Base-by-base conservation (phyloP, 2,797 vertebrate genomes). In the Myiothlypis chrysogaster region DNA sequence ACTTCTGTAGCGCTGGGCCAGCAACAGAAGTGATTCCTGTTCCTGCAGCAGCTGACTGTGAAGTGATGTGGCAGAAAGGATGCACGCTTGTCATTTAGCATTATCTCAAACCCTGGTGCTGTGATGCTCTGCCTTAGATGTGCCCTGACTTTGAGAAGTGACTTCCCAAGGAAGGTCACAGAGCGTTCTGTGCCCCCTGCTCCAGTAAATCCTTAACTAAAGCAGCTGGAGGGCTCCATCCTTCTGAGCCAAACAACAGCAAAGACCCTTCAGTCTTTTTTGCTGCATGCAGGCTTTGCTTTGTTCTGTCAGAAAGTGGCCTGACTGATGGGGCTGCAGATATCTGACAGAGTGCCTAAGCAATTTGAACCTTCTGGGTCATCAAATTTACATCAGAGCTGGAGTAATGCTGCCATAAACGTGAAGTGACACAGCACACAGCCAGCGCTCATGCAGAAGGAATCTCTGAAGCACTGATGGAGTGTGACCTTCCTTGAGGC, bases 401-500 rank as follows among this genome's bases (percentile, higher is more conserved):
- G 4, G 61, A 90, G 73, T 84, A 91, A 89, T 83, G 41, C 53
- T 85, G 15, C 85, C 95, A 21, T 83, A 95, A 97, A 93, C 2
- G 18, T 59, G 4, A 87, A 87, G 69, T 91, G 87, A 82, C 81
- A 81, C 13, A 55, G 35, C 37, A 55, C 46, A 49, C 35, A 83
- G 59, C 68, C 83, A 84, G 49, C 3, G 12, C 89, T 96, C 41
- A 6, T 12, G 14, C 84, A 77, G 79, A 72, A 60, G 41, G 55
- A 53, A 73, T 57, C 87, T 92, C 60, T 78, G 22, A 66, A 78
- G 47, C 63, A 52, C 32, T 64, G 72, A 70, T 3, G 60, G 85
- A 56, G 55, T 93, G 73, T 89, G 92, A 96, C 95, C 94, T 97
- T 96, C 84, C 89, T 94, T 71, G 77, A 89, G 94, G 95, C 89